Evolutionary conservation across 2,113 vertebrate genomes (phyloP).

Genomic region (Actinemys pallida): DNA sequence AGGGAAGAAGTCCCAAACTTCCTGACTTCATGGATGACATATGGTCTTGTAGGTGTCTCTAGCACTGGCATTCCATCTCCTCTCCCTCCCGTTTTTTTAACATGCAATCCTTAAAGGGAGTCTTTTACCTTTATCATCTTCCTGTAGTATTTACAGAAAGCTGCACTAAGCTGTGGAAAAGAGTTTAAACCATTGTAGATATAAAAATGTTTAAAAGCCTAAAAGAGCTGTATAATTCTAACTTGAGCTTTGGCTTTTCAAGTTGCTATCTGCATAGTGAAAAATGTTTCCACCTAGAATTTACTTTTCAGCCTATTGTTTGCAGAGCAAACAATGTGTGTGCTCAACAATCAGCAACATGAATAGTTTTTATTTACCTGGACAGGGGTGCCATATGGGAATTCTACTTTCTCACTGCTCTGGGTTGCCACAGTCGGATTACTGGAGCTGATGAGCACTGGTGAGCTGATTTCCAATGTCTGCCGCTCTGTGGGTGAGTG

Average conservation of each 20-base stretch:
- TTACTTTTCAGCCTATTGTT: accelerated
- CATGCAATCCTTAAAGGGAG: conserved; percentile 23
- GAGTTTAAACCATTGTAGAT: conserved; percentile 58
- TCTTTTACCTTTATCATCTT: conserved; percentile 66
- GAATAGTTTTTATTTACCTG: conserved; percentile 79
- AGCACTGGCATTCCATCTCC: neutral
- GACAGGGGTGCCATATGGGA: conserved; percentile 55
- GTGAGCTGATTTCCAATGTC: conserved; percentile 77
- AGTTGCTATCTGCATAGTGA: neutral
- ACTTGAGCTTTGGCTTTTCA: conserved; percentile 39
- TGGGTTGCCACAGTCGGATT: conserved; percentile 78
- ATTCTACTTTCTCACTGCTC: conserved; percentile 72
- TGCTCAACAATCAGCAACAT: neutral
- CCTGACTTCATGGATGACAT: neutral
- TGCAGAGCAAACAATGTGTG: neutral
- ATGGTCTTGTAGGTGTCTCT: accelerated
- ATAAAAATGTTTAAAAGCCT: conserved; percentile 65
- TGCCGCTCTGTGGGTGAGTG: conserved; percentile 72
- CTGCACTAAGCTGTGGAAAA: conserved; percentile 47
- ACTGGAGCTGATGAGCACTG: conserved; percentile 83
- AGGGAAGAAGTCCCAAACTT: neutral
- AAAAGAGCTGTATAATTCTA: conserved; percentile 8
- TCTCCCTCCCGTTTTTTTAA: neutral
- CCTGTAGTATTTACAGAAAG: conserved; percentile 52
- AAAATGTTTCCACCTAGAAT: neutral